A percentile compares a stretch with the other conserved stretches of the same genome.
Conservation (phyloP, 1,140 invertebrate genomes). For the Triops longicaudatus region DNA sequence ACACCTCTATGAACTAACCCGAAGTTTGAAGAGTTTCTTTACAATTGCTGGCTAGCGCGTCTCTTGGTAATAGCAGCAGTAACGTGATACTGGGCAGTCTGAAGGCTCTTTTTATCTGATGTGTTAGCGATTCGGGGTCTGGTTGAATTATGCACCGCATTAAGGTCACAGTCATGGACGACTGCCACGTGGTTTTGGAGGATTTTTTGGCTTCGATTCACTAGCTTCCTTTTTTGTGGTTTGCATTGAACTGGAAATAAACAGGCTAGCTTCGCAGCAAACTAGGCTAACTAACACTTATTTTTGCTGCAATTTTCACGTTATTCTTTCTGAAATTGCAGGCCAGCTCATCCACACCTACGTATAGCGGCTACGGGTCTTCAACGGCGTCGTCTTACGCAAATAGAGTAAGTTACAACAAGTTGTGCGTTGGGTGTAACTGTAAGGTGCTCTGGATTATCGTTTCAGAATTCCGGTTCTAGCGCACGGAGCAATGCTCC, state of each 20-base stretch:
- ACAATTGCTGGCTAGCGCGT: neutral
- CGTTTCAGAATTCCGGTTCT: constrained; percentile 12
- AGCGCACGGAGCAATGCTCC: neutral
- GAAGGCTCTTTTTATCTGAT: neutral
- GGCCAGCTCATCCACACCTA: neutral
- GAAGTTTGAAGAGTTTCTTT: neutral
- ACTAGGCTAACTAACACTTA: neutral
- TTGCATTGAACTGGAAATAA: neutral
- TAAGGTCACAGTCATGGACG: constrained; percentile 1
- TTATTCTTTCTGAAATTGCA: neutral
- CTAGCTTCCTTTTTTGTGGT: neutral
- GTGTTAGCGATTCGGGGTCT: neutral
- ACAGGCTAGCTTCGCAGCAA: neutral
- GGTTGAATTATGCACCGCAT: neutral
- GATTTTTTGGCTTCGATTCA: neutral
- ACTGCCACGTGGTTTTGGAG: neutral
- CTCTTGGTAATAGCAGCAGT: neutral
- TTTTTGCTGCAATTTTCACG: neutral
- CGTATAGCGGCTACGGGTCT: neutral
- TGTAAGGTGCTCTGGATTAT: neutral
- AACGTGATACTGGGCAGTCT: neutral
- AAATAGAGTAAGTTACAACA: neutral
- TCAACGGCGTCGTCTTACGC: neutral
- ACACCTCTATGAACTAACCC: neutral
- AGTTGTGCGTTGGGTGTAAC: neutral